phyloP scores from a whole-genome alignment of 2,797 vertebrate genomes.

The Lateolabrax maculatus region DNA sequence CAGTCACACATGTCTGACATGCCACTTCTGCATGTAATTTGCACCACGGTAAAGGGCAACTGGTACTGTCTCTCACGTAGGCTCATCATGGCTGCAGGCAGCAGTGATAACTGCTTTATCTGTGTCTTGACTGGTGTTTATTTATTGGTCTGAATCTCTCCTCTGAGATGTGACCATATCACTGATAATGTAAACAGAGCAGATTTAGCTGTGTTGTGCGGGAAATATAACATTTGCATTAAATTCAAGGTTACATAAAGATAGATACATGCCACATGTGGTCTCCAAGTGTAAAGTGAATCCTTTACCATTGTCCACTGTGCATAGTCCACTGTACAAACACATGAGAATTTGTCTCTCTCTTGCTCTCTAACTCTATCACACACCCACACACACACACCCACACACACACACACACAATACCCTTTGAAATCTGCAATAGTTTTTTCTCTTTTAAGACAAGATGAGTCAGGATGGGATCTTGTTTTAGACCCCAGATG shows the following conservation, averaged over 20 bases:
- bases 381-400: constrained; percentile 2
- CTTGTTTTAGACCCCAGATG: constrained; percentile 62
- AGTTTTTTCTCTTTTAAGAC: constrained; percentile 27
- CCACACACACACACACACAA: constrained; percentile 4
- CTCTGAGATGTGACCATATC: constrained; percentile 26
- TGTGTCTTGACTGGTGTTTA: constrained; percentile 58
- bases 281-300: not conserved
- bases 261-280: constrained; percentile 14
- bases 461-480: constrained; percentile 51
- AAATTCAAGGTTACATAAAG: constrained; percentile 10
- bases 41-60: constrained; percentile 82
- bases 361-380: too few species aligned
- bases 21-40: constrained; percentile 84
- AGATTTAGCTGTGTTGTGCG: constrained; percentile 9
- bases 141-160: constrained; percentile 61
- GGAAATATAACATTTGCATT: constrained; percentile 17
- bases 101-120: constrained; percentile 62
- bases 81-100: constrained; percentile 75
- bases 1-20: constrained; percentile 87
- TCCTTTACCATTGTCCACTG: constrained; percentile 2
- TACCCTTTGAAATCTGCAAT: constrained; percentile 25
- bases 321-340: constrained; percentile 13
- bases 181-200: constrained; percentile 25
- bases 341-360: constrained; percentile 1
- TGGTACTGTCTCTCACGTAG: constrained; percentile 63